These are phyloP conservation scores for Zosterops pallidus DNA, from an alignment of 2,113 vertebrate genomes.

Conservation along the genomic window DNA sequence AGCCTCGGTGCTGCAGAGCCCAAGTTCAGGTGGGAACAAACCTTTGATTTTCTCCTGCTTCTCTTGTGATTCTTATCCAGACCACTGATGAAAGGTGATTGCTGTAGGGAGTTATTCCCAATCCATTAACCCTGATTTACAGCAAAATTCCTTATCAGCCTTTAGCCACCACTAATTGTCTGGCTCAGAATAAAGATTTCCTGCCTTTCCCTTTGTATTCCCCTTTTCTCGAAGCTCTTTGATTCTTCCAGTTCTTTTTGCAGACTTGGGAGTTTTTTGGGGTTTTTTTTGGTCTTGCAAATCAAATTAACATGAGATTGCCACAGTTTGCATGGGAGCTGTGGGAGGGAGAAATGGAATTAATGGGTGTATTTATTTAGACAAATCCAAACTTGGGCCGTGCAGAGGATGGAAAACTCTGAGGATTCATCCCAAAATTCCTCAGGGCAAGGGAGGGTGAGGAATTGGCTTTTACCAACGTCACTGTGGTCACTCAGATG, in stretches of 20 bases:
- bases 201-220: not conserved
- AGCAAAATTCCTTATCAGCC: not conserved
- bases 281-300: not conserved
- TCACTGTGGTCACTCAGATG: not conserved
- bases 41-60: not conserved
- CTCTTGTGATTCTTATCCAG: not conserved
- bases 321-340: not conserved
- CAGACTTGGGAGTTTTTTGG: not conserved
- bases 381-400: accelerated
- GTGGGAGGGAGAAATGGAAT: not conserved
- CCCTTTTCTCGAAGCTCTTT: not conserved
- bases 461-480: not conserved
- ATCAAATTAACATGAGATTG: not conserved
- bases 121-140: not conserved
- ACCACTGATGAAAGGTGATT: not conserved
- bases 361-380: not conserved
- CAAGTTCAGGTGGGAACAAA: not conserved
- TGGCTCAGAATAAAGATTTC: not conserved
- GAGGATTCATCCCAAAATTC: not conserved
- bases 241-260: not conserved
- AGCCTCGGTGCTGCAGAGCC: not conserved
- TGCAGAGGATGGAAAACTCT: not conserved
- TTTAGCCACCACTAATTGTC: not conserved
- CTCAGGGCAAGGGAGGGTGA: not conserved
- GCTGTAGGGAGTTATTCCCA: not conserved